Evolutionary conservation across 2,113 vertebrate genomes (phyloP).

Genomic region (Anarhynchus alexandrinus): DNA sequence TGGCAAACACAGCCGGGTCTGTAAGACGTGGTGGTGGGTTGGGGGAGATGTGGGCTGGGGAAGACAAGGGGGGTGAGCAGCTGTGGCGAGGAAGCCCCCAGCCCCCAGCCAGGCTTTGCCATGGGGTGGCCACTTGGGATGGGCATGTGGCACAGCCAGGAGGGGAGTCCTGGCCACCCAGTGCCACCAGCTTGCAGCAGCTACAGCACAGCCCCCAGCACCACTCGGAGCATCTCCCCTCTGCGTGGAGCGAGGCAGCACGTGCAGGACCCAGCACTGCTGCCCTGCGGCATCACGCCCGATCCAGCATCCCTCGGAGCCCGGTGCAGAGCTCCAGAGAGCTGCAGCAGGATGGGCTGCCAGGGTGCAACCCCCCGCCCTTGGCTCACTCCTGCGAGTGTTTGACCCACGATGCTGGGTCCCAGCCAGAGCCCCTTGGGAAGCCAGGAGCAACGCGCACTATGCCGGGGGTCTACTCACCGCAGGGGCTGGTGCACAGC

Average conservation of each 20-base stretch:
- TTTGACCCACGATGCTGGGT: rapidly evolving
- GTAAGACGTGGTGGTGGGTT: neutral
- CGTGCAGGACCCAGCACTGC: neutral
- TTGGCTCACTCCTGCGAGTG: rapidly evolving
- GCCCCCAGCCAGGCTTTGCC: neutral
- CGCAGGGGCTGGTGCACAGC: neutral
- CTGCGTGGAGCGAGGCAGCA: neutral
- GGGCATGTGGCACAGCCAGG: neutral
- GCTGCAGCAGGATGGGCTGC: neutral
- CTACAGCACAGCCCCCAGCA: neutral
- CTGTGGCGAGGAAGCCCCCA: rapidly evolving
- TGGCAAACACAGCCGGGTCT: neutral
- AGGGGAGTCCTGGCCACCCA: rapidly evolving
- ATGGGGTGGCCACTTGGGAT: rapidly evolving
- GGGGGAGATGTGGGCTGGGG: neutral
- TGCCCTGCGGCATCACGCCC: too few relatives aligned
- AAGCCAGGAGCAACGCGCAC: neutral
- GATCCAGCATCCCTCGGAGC: neutral
- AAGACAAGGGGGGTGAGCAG: rapidly evolving
- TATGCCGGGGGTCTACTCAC: rapidly evolving
- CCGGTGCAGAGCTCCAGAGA: neutral
- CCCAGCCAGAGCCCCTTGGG: rapidly evolving
- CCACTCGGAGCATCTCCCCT: neutral
- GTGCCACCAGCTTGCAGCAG: neutral
- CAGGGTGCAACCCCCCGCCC: too few relatives aligned